Evolutionary conservation across 2,113 vertebrate species (phyloP).

Genomic region (Etheostoma cragini): DNA sequence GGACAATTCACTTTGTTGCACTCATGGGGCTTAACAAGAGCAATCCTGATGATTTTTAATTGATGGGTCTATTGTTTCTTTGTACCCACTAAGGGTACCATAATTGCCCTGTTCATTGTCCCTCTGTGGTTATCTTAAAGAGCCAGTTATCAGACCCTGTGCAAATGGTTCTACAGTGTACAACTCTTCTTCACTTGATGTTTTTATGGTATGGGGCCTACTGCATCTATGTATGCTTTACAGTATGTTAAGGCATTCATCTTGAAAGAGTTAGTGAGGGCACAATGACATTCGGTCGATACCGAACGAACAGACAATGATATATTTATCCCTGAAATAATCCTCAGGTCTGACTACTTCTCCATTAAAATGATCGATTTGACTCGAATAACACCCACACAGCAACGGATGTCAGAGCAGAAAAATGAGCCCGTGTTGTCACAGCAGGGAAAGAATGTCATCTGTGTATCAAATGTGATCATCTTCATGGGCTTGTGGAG

Average conservation of each 20-base stretch:
- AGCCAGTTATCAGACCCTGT: constrained; percentile 59
- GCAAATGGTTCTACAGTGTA: constrained; percentile 40
- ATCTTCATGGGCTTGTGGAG: constrained; percentile 78
- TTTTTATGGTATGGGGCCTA: constrained; percentile 27
- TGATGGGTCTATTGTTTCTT: constrained; percentile 74
- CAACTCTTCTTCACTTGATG: constrained; percentile 31
- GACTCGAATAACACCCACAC: constrained; percentile 83
- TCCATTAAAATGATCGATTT: constrained; percentile 85
- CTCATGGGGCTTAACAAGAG: constrained; percentile 64
- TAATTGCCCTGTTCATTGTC: constrained; percentile 73
- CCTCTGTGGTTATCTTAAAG: constrained; percentile 69
- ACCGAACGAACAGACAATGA: constrained; percentile 70
- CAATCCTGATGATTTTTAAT: constrained; percentile 67
- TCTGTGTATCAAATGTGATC: constrained; percentile 85
- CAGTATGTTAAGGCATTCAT: constrained; percentile 57
- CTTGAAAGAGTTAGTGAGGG: constrained; percentile 70
- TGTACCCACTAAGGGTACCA: constrained; percentile 63
- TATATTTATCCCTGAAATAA: constrained; percentile 83
- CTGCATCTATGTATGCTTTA: constrained; percentile 40
- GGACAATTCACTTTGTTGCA: constrained; percentile 69
- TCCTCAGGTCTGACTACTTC: constrained; percentile 81
- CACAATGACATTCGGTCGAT: constrained; percentile 74
- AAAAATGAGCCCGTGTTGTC: constrained; percentile 80
- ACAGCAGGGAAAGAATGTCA: constrained; percentile 81
- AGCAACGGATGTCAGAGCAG: constrained; percentile 76